Conservation (phyloP, 1,140 invertebrate genomes). For the Yoshiicerus persimilis region DNA sequence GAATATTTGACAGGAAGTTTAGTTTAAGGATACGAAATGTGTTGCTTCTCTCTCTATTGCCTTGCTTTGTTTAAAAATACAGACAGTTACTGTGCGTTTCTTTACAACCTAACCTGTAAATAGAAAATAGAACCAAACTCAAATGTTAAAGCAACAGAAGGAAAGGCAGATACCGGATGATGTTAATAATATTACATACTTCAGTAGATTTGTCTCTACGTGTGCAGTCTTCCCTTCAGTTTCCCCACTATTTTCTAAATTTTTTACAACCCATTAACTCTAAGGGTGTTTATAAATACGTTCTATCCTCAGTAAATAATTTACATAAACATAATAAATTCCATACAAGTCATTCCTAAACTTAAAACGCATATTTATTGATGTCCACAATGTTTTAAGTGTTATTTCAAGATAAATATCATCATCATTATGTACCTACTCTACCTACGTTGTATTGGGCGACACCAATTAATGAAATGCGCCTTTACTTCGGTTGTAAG, state of each 20-base stretch:
- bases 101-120: neutral
- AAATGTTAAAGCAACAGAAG: neutral
- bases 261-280: too few species aligned
- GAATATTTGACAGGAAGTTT: conserved; percentile 1
- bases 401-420: too few species aligned
- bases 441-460: too few species aligned
- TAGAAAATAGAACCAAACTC: neutral
- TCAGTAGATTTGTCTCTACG: neutral
- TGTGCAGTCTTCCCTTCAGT: neutral
- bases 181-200: neutral
- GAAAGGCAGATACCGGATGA: neutral
- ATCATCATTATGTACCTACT: too few species aligned
- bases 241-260: neutral
- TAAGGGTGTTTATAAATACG: too few species aligned
- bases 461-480: too few species aligned
- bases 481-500: too few species aligned
- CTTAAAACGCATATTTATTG: too few species aligned
- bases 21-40: neutral
- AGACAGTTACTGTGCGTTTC: neutral
- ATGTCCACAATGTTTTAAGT: too few species aligned
- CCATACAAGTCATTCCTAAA: too few species aligned
- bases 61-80: neutral
- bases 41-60: neutral
- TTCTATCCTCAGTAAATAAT: too few species aligned
- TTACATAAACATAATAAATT: too few species aligned